A percentile compares a stretch with the other conserved stretches of the same genome.
These are phyloP conservation scores for Capitella teleta DNA, from an alignment of 1,140 invertebrate genomes.

Conservation along the genomic window DNA sequence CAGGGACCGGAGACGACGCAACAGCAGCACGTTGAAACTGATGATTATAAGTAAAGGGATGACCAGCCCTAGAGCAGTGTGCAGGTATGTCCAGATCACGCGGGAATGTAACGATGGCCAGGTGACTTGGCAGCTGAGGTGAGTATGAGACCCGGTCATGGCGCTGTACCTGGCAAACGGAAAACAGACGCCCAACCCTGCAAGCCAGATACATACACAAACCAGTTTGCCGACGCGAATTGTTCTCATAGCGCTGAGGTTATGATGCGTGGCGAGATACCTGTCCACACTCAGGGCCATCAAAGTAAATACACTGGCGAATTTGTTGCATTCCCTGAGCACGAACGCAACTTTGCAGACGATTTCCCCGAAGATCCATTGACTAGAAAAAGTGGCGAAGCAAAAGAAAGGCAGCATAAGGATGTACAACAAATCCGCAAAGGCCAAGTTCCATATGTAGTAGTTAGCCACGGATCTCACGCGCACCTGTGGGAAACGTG, in stretches of 20 bases:
- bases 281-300: constrained; percentile 7
- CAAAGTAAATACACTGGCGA: background rate
- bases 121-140: too few relatives aligned
- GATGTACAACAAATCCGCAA: constrained; percentile 3
- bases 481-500: background rate
- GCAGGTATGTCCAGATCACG: background rate
- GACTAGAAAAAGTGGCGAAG: background rate
- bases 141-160: background rate
- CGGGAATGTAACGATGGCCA: background rate
- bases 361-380: background rate
- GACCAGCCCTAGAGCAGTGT: background rate
- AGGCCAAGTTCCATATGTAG: constrained; percentile 10
- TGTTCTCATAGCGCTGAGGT: background rate
- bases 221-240: background rate
- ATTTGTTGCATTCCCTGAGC: constrained; percentile 4
- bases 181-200: background rate
- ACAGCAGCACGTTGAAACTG: background rate
- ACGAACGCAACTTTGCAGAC: constrained; percentile 1
- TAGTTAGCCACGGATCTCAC: constrained; percentile 3
- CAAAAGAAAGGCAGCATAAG: constrained; percentile 5
- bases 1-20: background rate
- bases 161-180: background rate
- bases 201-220: background rate
- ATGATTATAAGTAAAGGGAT: background rate
- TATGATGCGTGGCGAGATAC: background rate